phyloP scores from a whole-genome alignment of 2,113 vertebrate species.

The Machaerirhynchus nigripectus region DNA sequence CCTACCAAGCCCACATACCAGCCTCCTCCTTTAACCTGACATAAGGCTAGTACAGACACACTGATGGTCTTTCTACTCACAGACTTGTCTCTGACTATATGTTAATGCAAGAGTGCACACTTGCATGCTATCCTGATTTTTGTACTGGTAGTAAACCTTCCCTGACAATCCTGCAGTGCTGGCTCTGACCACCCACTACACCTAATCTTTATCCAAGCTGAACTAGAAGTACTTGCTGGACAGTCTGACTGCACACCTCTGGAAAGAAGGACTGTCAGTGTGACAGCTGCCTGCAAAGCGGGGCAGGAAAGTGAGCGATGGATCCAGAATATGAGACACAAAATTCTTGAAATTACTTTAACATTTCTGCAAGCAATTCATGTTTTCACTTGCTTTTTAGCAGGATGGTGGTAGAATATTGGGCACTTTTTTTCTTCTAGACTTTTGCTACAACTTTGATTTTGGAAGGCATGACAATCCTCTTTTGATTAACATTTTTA shows the following conservation, averaged over 20 bases:
- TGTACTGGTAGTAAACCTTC: not conserved
- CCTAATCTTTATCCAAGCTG: not conserved
- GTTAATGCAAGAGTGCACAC: not conserved
- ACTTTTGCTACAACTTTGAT: not conserved
- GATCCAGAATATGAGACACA: not conserved
- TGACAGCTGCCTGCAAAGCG: not conserved
- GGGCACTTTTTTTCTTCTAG: not conserved
- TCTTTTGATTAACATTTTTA: not conserved
- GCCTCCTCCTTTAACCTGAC: not conserved
- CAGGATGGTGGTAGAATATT: not conserved
- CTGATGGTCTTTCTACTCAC: not conserved
- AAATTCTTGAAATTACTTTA: not conserved
- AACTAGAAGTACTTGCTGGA: not conserved
- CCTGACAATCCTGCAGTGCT: not conserved
- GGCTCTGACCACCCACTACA: not conserved
- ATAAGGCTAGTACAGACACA: not conserved
- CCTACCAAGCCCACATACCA: not conserved
- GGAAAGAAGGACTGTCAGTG: not conserved
- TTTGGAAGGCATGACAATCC: not conserved
- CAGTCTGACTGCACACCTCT: not conserved
- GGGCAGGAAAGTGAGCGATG: not conserved
- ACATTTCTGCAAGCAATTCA: not conserved
- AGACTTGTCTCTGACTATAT: not conserved
- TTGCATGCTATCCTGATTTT: not conserved
- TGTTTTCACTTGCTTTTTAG: not conserved